Evolutionary conservation across 2,888 invertebrate species (phyloP).

Genomic region (Zaprionus bogoriensis): DNA sequence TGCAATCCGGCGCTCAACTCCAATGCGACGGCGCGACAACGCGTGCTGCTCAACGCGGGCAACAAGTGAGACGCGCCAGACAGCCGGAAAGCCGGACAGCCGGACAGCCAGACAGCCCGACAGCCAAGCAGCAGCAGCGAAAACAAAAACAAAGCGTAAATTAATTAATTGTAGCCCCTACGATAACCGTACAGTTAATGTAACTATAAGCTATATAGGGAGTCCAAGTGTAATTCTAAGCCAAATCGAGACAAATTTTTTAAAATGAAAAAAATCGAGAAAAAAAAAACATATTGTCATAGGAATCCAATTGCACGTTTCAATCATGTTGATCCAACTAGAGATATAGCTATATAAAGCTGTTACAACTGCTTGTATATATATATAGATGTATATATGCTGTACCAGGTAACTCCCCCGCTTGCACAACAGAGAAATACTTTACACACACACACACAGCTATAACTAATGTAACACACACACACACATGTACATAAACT

Average conservation of each 20-base stretch:
- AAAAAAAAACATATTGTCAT: conserved; percentile 39
- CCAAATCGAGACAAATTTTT: conserved; percentile 48
- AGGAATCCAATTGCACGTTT: conserved; percentile 45
- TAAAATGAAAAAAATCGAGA: conserved; percentile 9
- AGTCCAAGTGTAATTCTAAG: conserved; percentile 70
- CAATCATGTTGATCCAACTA: too few relatives aligned
- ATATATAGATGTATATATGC: conserved; percentile 3
- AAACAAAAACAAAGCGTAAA: conserved; percentile 72
- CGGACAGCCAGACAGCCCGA: conserved; percentile 34
- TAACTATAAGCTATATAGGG: conserved; percentile 72
- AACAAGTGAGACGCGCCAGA: conserved; percentile 56
- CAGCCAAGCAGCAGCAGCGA: conserved; percentile 38
- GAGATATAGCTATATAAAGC: too few relatives aligned
- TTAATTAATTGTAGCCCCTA: conserved; percentile 69
- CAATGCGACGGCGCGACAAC: conserved; percentile 80
- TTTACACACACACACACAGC: neutral
- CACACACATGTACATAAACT: neutral
- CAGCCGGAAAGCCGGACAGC: conserved; percentile 17
- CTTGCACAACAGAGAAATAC: conserved; percentile 3
- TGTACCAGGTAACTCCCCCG: conserved; percentile 1
- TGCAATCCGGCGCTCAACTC: conserved; percentile 66
- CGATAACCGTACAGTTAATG: conserved; percentile 67
- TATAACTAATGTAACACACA: neutral
- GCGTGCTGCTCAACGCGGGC: conserved; percentile 78
- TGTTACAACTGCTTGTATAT: neutral